Base-by-base conservation (phyloP, 1,140 invertebrate genomes). In the Lepidotrigona ventralis region DNA sequence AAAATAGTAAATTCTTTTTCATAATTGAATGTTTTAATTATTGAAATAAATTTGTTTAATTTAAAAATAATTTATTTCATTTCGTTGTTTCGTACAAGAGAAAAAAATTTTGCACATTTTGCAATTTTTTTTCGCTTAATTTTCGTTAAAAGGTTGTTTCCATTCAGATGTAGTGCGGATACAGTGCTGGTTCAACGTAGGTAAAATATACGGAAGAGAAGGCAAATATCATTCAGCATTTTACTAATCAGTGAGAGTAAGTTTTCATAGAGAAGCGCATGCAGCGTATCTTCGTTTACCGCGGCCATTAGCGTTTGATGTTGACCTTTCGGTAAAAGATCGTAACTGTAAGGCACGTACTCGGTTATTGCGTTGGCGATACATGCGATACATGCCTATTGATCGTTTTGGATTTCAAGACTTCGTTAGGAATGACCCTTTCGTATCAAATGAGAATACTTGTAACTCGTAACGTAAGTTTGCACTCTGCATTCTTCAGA, bases 301-400 rank as follows among this genome's bases (percentile, higher is more conserved):
- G 54, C 9, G 33, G 66, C 85, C 73, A 84, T 86, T 86, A 86
- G 54, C 70, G 79, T 68, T 74, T 70, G 21, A 79, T 66, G 79
- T 63, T 87, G 85, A 87, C 86, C 86, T 87, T 87, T 87, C 29
- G 58, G 26, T 54, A 79, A 82, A 82, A 76, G 79, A 87, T 85
- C 76, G 58, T 19, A 53, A 64, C 53, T 15, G 63, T 21, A 33
- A 82, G 71, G 70, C 79, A 71, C 83, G 79, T 69, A 79, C 58
- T 46, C n/a, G 58, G 26, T 79, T 46, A 29, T 63, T 15, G 58
- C 58, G 58, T 60, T 12, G 11, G 12, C 58, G 58, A 60, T n/a
- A n/a, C n/a, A n/a, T 26, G 2, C 63, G 64, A 33, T 54, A 71
- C 23, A 69, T 68, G 56, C 82, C 84, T 86, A 80, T 46, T 85